Evolutionary conservation across 2,113 vertebrate species (phyloP).

Genomic region (Carassius gibelio): DNA sequence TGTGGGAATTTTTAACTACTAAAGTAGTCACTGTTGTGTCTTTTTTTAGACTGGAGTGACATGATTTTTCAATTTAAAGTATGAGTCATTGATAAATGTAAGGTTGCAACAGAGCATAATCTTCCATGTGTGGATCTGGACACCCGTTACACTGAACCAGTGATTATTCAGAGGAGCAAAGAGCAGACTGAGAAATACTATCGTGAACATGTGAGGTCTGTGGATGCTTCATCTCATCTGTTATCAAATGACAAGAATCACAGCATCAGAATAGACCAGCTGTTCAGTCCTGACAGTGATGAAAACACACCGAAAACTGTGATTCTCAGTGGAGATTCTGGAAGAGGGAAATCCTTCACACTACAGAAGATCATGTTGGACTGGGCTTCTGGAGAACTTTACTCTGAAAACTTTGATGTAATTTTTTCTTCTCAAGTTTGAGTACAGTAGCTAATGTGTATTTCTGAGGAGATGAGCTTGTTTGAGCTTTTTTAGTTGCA

Average conservation of each 20-base stretch:
- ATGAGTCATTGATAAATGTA: neutral
- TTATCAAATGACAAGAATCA: neutral
- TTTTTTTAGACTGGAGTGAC: too few relatives aligned
- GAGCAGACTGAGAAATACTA: constrained; percentile 3
- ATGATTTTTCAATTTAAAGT: too few relatives aligned
- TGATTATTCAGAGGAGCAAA: constrained; percentile 39
- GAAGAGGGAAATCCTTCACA: too few relatives aligned
- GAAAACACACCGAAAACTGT: constrained; percentile 41
- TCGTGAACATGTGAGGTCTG: neutral
- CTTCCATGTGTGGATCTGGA: neutral
- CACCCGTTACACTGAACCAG: constrained; percentile 17
- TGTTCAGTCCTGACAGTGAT: constrained; percentile 25
- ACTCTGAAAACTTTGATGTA: constrained; percentile 55
- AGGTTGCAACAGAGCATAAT: constrained; percentile 20
- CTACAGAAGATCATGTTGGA: too few relatives aligned
- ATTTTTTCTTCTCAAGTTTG: constrained; percentile 69
- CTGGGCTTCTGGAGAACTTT: constrained; percentile 39
- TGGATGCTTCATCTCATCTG: neutral
- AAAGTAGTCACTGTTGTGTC: too few relatives aligned
- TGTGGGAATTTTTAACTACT: too few relatives aligned
- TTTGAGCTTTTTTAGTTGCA: constrained; percentile 57
- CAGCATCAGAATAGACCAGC: constrained; percentile 7
- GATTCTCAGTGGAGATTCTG: too few relatives aligned
- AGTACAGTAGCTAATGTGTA: constrained; percentile 43
- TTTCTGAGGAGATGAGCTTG: constrained; percentile 40